Conservation (phyloP, 2,888 invertebrate species). For the Sicus ferrugineus region DNA sequence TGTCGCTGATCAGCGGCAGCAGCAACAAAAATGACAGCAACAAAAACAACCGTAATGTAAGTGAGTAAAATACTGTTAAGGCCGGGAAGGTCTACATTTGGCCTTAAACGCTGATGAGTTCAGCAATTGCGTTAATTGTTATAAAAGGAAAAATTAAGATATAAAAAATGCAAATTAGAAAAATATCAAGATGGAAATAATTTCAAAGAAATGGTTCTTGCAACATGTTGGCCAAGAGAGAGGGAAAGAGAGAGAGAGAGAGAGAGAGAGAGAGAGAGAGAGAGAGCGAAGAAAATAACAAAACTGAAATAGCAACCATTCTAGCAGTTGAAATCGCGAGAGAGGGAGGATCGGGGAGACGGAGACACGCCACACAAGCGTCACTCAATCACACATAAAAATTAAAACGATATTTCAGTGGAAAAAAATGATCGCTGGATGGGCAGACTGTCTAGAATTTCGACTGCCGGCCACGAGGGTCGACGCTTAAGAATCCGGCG, state of each 20-base stretch:
- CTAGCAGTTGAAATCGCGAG: no score
- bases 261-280: no score
- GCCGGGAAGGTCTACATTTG: no score
- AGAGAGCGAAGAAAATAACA: no score
- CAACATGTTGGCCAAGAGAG: no score
- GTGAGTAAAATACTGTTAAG: neutral
- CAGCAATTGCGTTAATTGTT: constrained; percentile 22
- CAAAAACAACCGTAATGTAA: neutral
- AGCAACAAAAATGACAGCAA: neutral
- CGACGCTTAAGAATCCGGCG: constrained; percentile 25
- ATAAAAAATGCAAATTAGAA: neutral
- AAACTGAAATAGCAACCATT: no score
- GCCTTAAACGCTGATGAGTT: constrained; percentile 4
- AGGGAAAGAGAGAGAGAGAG: no score
- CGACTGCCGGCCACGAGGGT: constrained; percentile 1
- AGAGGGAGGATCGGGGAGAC: no score
- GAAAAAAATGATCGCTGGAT: constrained; percentile 15
- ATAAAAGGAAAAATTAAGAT: neutral
- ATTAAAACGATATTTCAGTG: constrained; percentile 23
- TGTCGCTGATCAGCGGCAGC: constrained; percentile 14
- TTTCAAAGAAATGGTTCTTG: neutral
- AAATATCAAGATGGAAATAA: neutral
- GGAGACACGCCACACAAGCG: no score
- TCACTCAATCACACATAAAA: constrained; percentile 8
- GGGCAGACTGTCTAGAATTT: constrained; percentile 8